Evolutionary conservation across 2,113 vertebrate genomes (phyloP), one percentile per base, ranked within the genome.

Genomic region (Apodemus sylvaticus): DNA sequence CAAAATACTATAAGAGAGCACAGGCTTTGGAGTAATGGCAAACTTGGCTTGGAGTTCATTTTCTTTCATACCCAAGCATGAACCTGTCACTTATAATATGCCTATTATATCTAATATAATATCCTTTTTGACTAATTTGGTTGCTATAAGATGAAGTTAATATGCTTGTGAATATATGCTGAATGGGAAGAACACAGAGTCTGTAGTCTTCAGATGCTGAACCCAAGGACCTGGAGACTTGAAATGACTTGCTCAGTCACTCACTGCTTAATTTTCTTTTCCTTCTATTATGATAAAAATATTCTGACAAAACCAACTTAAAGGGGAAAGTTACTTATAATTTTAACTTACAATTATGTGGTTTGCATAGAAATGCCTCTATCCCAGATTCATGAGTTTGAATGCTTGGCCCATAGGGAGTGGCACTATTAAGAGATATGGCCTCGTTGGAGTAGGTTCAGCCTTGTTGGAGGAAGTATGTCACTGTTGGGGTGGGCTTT

Each of bases 61-160:
- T 39, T 95, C 53, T 76, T 51, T 34, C 17, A 64, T 55, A 86
- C 58, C 68, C 74, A 92, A 90, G 22, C 7, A 53, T 66, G 62
- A 95, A 70, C 29, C 6, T 4, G 10, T 97, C 51, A 73, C 53
- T 81, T 95, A 45, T 60, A 86, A 94, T 94, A 68, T 66, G 8
- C 39, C 90, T 20, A 78, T 19, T 51, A 76, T 42, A 79, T 16
- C 16, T 42, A 62, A 62, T 22, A 7, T 26, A 58, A 81, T 60
- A 16, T 60, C 66, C n/a, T 4, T 11, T 73, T 97, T 93, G 79
- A 58, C 73, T 68, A 51, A 42, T 71, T 90, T 81, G 77, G 62
- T 53, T 90, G 2, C 36, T 77, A 29, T 60, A 85, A 93, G 81
- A 71, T 78, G 62, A 42, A 74, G 20, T 58, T 31, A 77, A 66